Percentiles rank a stretch among this genome's conserved stretches.
phyloP scores from a whole-genome alignment of 2,113 vertebrate genomes.

The Apodemus speciosus region DNA sequence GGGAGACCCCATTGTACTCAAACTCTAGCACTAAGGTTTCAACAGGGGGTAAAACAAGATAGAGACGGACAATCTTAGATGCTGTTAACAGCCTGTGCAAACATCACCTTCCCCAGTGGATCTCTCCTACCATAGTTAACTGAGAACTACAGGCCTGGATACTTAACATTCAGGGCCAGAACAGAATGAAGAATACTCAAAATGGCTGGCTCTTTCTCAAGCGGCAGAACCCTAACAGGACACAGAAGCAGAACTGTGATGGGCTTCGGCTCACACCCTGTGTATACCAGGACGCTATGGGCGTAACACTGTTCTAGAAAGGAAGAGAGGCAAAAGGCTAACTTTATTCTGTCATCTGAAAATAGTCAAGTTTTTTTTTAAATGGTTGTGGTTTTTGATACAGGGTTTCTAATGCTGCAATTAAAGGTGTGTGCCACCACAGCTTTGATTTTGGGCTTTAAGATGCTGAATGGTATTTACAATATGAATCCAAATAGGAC shows the following conservation, averaged over 20 bases:
- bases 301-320: neutral
- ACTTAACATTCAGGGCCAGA: neutral
- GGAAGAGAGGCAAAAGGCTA: neutral
- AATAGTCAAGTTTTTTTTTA: neutral
- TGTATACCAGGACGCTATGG: neutral
- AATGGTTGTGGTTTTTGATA: neutral
- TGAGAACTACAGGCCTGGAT: neutral
- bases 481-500: conserved; percentile 10
- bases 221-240: neutral
- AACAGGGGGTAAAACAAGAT: neutral
- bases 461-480: neutral
- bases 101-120: neutral
- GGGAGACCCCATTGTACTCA: neutral
- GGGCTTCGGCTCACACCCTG: neutral
- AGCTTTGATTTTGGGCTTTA: neutral
- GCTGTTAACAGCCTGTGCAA: neutral
- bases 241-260: conserved; percentile 1
- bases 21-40: neutral
- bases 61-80: neutral
- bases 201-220: neutral
- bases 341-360: conserved; percentile 32
- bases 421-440: neutral
- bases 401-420: neutral
- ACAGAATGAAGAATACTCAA: neutral
- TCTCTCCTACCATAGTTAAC: neutral